Evolutionary conservation across 2,113 vertebrate species (phyloP).

Genomic region (Cariama cristata): DNA sequence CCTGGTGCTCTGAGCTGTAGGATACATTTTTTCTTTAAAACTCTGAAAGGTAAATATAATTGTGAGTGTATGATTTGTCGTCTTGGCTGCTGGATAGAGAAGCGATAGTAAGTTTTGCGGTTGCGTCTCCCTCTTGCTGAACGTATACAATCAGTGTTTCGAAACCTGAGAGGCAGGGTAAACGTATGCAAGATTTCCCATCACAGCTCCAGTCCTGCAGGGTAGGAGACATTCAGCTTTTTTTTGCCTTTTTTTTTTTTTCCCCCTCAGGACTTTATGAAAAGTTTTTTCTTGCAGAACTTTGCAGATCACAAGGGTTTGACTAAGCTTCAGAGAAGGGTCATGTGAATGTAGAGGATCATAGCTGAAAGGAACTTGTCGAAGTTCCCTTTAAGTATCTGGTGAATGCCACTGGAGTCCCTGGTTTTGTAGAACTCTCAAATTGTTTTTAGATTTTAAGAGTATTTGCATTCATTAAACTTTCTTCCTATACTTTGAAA

Average conservation of each 20-base stretch:
- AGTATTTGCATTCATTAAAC: neutral
- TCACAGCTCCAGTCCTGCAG: neutral
- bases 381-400: neutral
- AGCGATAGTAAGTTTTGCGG: neutral
- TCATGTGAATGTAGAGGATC: neutral
- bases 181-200: neutral
- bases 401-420: neutral
- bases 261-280: neutral
- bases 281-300: neutral
- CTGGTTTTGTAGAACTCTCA: neutral
- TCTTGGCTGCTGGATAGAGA: neutral
- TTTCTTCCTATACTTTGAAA: neutral
- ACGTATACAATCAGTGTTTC: neutral
- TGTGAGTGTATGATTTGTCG: neutral
- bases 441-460: neutral
- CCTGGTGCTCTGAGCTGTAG: neutral
- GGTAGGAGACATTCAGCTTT: neutral
- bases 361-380: neutral
- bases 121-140: neutral
- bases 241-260: neutral
- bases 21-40: neutral
- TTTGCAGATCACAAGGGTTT: neutral
- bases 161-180: neutral
- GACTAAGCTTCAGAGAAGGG: neutral
- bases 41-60: neutral